These are phyloP conservation scores for Melieria crassipennis DNA, from an alignment of 2,888 invertebrate species.

Conservation along the genomic window DNA sequence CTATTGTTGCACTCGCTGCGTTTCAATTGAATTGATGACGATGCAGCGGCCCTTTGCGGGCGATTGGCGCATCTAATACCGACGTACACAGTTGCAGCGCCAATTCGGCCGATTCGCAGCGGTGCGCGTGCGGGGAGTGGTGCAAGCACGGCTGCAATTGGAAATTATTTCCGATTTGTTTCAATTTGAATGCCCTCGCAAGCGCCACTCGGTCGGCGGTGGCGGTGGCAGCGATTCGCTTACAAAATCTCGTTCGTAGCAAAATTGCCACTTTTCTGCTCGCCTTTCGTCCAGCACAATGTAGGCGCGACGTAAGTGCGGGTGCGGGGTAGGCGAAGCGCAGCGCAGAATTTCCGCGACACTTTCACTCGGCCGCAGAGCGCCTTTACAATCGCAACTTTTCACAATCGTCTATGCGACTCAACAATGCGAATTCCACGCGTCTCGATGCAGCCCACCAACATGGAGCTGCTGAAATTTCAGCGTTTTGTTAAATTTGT, in stretches of 20 bases:
- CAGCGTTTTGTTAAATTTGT: conserved; percentile 19
- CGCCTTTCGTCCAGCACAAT: no score
- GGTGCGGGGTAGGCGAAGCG: conserved; percentile 13
- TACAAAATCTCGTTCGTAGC: conserved; percentile 30
- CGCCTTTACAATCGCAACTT: conserved; percentile 12
- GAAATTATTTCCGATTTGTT: not conserved
- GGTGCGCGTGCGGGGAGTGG: no score
- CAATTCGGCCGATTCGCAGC: no score
- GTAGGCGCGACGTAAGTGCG: not conserved
- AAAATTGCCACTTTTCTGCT: conserved; percentile 8
- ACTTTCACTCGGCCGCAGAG: conserved; percentile 37
- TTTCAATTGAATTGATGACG: conserved; percentile 13
- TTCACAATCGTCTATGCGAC: not conserved
- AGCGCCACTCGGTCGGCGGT: conserved; percentile 14
- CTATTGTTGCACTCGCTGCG: conserved; percentile 14
- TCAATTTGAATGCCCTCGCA: not conserved
- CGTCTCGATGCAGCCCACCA: not conserved
- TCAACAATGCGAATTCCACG: not conserved
- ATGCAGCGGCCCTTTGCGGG: not conserved
- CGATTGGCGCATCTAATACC: no score
- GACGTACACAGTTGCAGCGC: no score
- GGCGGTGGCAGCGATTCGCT: not conserved
- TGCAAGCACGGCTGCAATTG: not conserved
- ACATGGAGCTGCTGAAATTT: not conserved
- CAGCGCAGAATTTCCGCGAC: conserved; percentile 34